Evolutionary conservation across 2,113 vertebrate species (phyloP), one percentile per base, ranked within the genome.

Genomic region (Laticauda laticaudata): DNA sequence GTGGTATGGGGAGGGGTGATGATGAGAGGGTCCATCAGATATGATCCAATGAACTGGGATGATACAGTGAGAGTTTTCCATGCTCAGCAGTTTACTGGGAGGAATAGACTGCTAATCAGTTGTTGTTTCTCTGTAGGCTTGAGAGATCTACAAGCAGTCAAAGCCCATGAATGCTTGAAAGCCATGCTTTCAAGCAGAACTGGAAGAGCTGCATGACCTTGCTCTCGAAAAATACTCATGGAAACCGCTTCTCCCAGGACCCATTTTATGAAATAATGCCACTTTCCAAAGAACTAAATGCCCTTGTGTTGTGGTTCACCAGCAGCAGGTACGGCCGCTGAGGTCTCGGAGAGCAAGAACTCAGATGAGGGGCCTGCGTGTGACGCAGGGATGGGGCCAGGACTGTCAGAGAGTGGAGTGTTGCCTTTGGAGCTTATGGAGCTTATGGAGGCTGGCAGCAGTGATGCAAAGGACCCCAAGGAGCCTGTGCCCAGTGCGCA

Each of bases 241-340:
- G 26, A 39, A 88, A 90, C 51, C 87, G 20, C 69, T 86, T 55
- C 34, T 5, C 4, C 1, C 43, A 92, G 93, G 81, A 69, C 43
- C 88, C 57, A 39, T 94, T 92, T 94, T 90, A 64, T 29, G 54
- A 93, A 53, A 59, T 75, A 94, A 5, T 34, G n/a, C 29, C 56
- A 43, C 9, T 4, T 61, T 91, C 29, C 0, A 0, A 95, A 92
- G 86, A 61, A 86, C 20, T 39, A 45, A 15, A 43, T 48, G 91
- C 87, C 64, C 43, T 94, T 90, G 48, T 51, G 48, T 51, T 51
- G 48, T 51, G 1, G 8, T 51, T 51, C 48, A 9, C 48, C 48
- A 51, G 48, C 48, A 51, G 8, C 48, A 51, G 48, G 8, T 51
- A 1, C 1, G 8, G 48, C 7, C 1, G 48, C 48, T 9, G 8